Conservation (phyloP, 1,140 invertebrate species). For the Lepidotrigona ventralis region DNA sequence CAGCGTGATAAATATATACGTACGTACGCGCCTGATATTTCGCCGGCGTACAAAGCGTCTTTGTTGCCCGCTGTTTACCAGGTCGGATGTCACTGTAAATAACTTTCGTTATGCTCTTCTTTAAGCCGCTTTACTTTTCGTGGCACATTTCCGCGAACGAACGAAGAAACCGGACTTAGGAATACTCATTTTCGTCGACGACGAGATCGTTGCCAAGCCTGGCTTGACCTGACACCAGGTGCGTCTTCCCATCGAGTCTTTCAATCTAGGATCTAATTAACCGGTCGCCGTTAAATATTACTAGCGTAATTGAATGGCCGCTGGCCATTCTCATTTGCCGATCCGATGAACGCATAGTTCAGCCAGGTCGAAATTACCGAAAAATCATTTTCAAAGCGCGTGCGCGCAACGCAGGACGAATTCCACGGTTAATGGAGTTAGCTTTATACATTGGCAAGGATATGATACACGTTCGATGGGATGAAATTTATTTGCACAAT, state of each 20-base stretch:
- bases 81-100: neutral
- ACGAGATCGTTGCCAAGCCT: neutral
- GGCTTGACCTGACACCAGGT: neutral
- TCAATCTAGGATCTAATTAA: neutral
- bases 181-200: neutral
- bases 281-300: conserved; percentile 6
- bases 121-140: conserved; percentile 7
- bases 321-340: neutral
- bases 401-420: neutral
- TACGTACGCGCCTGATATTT: neutral
- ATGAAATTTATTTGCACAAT: neutral
- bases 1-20: neutral
- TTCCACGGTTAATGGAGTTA: neutral
- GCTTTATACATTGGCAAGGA: neutral
- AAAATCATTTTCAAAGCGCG: neutral
- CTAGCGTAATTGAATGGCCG: neutral
- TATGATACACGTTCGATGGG: too few relatives aligned
- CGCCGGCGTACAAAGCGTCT: neutral
- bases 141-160: neutral
- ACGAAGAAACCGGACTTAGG: conserved; percentile 7
- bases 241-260: neutral
- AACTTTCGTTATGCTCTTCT: neutral
- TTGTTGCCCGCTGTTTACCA: neutral
- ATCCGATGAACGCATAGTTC: neutral
- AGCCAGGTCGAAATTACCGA: neutral